phyloP scores from a whole-genome alignment of 2,797 vertebrate species.

The Delichon dasypus region DNA sequence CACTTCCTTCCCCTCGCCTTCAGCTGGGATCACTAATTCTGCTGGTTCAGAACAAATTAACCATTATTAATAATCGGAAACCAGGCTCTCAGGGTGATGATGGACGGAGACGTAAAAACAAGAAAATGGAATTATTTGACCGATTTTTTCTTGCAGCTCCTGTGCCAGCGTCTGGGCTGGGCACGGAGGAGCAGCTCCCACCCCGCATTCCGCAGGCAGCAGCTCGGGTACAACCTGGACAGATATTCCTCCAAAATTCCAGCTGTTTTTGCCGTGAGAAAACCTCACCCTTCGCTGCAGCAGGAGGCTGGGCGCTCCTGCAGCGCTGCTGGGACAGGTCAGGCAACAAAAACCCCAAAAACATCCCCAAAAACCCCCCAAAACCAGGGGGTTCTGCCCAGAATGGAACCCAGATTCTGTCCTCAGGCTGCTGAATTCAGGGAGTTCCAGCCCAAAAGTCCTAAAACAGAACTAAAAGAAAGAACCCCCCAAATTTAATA shows the following conservation, averaged over 20 bases:
- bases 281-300: slow-evolving; percentile 76
- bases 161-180: slow-evolving; percentile 83
- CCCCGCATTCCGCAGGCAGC: slow-evolving; percentile 78
- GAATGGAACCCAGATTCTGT: not conserved
- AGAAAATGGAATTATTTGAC: not conserved
- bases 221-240: slow-evolving; percentile 82
- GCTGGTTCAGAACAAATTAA: not conserved
- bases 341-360: not conserved
- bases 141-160: slow-evolving; percentile 68
- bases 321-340: not conserved
- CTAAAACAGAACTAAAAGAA: not conserved
- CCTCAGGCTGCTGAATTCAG: not conserved
- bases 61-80: not conserved
- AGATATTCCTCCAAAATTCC: slow-evolving; percentile 81
- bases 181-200: slow-evolving; percentile 68
- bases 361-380: no score
- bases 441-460: accelerated
- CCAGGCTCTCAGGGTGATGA: not conserved
- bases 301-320: not conserved
- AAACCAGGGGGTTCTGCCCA: not conserved
- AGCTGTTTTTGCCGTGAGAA: slow-evolving; percentile 65
- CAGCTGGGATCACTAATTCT: not conserved
- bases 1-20: not conserved
- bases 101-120: no score
- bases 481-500: not conserved